Evolutionary conservation across 2,888 invertebrate species (phyloP).

Genomic region (Hermaeophaga mercurialis): DNA sequence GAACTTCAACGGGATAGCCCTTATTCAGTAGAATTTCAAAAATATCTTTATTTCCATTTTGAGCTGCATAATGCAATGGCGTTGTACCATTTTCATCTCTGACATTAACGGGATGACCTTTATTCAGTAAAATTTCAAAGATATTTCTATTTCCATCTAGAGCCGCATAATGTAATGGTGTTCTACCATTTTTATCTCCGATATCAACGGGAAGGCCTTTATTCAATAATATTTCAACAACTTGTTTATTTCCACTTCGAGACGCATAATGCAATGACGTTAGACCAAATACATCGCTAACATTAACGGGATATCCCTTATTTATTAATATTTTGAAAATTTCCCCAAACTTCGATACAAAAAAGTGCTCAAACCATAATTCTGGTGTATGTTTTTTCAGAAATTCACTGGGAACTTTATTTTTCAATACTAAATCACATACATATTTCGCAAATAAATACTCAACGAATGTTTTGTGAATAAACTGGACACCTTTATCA

Average conservation of each 20-base stretch:
- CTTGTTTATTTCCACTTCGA: background rate
- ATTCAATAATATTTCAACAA: background rate
- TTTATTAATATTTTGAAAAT: no score
- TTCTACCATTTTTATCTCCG: no score
- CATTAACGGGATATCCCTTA: background rate
- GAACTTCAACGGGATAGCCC: no score
- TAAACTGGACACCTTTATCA: no score
- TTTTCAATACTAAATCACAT: conserved; percentile 7
- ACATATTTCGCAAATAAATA: no score
- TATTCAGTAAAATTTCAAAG: no score
- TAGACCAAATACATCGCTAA: background rate
- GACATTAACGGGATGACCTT: no score
- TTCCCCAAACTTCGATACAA: no score
- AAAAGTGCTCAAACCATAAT: no score
- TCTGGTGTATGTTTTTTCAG: background rate
- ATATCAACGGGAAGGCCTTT: background rate
- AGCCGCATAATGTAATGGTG: conserved; percentile 1
- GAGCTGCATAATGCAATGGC: conserved; percentile 2
- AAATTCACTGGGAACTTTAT: background rate
- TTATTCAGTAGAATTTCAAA: no score
- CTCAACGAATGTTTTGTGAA: no score
- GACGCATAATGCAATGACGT: background rate
- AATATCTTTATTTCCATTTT: background rate
- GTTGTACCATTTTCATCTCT: no score
- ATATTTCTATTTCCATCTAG: background rate